phyloP scores from a whole-genome alignment of 2,797 vertebrate genomes.

The Mormyrops boulengeri region DNA sequence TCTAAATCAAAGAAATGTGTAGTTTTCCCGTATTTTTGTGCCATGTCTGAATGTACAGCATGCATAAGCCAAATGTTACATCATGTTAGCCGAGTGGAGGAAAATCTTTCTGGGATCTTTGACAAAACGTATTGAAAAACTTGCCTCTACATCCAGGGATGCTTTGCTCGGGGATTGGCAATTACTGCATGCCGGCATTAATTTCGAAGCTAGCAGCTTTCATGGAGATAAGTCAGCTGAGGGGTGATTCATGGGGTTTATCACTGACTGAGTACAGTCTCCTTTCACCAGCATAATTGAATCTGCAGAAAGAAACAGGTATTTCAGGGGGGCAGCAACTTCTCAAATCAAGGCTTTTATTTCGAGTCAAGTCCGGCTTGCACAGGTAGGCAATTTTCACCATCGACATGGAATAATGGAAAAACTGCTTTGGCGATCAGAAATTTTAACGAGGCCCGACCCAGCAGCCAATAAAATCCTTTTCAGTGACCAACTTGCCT shows the following conservation, averaged over 20 bases:
- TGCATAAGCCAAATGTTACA: neutral
- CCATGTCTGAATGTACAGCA: neutral
- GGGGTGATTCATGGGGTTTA: neutral
- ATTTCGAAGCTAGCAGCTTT: constrained; percentile 2
- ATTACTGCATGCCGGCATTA: neutral
- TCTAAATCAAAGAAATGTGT: neutral
- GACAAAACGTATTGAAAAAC: neutral
- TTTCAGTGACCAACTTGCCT: constrained; percentile 15
- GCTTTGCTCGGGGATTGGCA: neutral
- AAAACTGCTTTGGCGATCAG: constrained; percentile 5
- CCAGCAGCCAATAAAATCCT: constrained; percentile 6
- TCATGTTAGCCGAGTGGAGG: neutral
- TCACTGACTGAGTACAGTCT: neutral
- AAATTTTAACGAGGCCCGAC: constrained; percentile 15
- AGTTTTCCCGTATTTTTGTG: neutral
- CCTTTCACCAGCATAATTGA: constrained; percentile 16
- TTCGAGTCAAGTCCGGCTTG: neutral
- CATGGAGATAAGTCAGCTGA: neutral
- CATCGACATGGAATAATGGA: constrained; percentile 2
- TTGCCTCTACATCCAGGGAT: neutral
- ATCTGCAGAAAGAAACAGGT: constrained; percentile 16
- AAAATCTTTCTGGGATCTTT: neutral
- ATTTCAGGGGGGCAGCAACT: constrained; percentile 12
- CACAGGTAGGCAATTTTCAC: constrained; percentile 24
- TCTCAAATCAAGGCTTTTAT: constrained; percentile 20